Evolutionary conservation across 2,113 vertebrate genomes (phyloP).

Genomic region (Uria aalge): DNA sequence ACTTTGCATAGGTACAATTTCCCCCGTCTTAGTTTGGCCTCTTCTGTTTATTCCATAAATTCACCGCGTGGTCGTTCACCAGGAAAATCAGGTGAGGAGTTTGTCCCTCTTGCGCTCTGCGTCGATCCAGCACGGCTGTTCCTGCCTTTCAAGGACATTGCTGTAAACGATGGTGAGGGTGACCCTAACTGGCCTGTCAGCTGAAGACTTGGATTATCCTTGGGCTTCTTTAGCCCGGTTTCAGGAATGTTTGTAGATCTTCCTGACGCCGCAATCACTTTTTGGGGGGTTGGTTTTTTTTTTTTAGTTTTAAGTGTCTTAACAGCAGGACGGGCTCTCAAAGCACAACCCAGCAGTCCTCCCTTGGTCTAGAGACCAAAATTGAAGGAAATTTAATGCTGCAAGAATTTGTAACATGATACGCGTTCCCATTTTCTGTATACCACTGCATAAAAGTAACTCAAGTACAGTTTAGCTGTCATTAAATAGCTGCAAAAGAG

Average conservation of each 20-base stretch:
- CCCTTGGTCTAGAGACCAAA: not conserved
- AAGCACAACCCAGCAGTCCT: not conserved
- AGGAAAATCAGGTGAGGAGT: not conserved
- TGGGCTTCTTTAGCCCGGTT: not conserved
- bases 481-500: not conserved
- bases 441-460: not conserved
- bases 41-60: not conserved
- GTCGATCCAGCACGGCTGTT: too few species aligned
- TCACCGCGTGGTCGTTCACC: not conserved
- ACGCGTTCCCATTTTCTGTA: accelerated
- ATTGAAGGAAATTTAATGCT: not conserved
- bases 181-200: not conserved
- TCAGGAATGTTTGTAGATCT: not conserved
- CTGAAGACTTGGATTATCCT: not conserved
- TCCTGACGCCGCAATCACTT: not conserved
- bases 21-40: accelerated
- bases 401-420: not conserved
- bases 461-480: not conserved
- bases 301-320: not conserved
- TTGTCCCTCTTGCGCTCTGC: not conserved
- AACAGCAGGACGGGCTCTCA: not conserved
- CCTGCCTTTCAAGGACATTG: not conserved
- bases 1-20: not conserved
- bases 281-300: too few species aligned
- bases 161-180: not conserved